Conservation (phyloP, 2,797 vertebrate genomes). For the Prunella strophiata region DNA sequence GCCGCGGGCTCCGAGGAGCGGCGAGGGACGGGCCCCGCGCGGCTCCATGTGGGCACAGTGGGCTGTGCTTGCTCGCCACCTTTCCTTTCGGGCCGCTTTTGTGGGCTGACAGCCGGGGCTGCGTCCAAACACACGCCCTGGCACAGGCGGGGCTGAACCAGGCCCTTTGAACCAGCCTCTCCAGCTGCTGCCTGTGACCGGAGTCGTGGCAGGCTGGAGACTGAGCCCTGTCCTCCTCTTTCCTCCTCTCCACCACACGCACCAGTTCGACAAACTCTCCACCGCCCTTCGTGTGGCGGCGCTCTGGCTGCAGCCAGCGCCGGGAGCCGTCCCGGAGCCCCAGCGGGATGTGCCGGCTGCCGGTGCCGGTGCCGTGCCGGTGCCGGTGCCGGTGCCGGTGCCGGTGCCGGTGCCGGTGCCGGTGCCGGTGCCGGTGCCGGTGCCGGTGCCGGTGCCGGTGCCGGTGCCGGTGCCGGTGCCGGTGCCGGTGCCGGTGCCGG, state of each 20-base stretch:
- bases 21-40: fast-evolving
- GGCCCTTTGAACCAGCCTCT: neutral
- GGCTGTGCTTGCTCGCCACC: fast-evolving
- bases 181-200: neutral
- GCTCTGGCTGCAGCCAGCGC: fast-evolving
- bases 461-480: neutral
- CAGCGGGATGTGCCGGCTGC: neutral
- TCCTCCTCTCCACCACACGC: fast-evolving
- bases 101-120: neutral
- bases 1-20: neutral
- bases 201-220: neutral
- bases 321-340: fast-evolving
- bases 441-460: neutral
- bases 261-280: neutral
- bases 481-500: neutral
- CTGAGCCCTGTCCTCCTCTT: neutral
- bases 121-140: neutral
- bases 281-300: fast-evolving
- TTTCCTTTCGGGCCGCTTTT: fast-evolving
- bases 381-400: neutral
- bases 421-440: neutral
- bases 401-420: neutral
- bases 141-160: neutral
- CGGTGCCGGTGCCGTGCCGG: neutral
- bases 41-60: fast-evolving